Conservation (phyloP, 2,113 vertebrate genomes). For the Coptodon rendalli region DNA sequence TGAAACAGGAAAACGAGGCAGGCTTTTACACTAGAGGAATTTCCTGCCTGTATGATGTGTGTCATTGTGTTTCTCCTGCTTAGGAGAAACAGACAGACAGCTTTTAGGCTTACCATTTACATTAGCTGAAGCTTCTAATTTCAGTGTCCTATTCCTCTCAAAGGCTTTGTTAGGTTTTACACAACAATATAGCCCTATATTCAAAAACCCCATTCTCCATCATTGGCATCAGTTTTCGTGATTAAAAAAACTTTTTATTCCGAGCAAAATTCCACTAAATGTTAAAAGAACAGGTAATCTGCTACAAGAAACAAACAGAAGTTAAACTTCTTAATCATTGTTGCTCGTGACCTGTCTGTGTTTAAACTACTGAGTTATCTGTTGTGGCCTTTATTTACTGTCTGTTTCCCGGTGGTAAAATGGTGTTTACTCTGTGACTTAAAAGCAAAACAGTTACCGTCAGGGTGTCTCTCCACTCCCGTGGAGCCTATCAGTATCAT, state of each 20-base stretch:
- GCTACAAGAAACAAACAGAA: conserved; percentile 21
- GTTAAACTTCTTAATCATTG: background rate
- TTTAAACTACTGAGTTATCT: conserved; percentile 11
- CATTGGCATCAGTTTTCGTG: background rate
- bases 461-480: background rate
- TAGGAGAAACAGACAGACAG: background rate
- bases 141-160: background rate
- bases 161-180: background rate
- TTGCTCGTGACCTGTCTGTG: background rate
- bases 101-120: background rate
- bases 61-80: conserved; percentile 37
- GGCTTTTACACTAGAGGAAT: conserved; percentile 65
- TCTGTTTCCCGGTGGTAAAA: conserved; percentile 37
- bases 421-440: conserved; percentile 49
- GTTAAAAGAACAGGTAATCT: background rate
- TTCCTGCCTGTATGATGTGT: conserved; percentile 67
- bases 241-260: background rate
- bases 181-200: background rate
- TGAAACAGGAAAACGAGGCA: conserved; percentile 59
- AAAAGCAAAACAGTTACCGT: conserved; percentile 36
- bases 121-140: background rate
- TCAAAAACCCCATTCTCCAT: background rate
- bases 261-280: background rate
- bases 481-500: background rate
- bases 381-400: conserved; percentile 34